These are phyloP conservation scores for Atrina japonica DNA, from an alignment of 2,888 invertebrate genomes.

Conservation along the genomic window DNA sequence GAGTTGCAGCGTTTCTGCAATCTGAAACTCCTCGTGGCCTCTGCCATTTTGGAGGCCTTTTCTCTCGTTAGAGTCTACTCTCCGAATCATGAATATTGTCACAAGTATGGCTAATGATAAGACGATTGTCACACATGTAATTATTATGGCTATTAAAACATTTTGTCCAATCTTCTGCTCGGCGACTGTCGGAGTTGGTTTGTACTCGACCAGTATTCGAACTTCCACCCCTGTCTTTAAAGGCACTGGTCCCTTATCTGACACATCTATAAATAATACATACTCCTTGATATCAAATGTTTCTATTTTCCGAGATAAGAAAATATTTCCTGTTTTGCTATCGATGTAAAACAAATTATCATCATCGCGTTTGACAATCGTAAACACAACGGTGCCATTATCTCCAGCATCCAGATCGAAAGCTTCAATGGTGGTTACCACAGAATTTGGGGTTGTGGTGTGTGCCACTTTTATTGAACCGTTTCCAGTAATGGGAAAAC, in stretches of 20 bases:
- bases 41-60: constrained; percentile 9
- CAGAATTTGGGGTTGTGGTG: constrained; percentile 29
- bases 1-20: constrained; percentile 47
- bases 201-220: constrained; percentile 28
- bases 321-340: constrained; percentile 35
- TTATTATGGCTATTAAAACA: constrained; percentile 41
- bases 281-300: constrained; percentile 41
- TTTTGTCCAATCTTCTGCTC: constrained; percentile 43
- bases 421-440: constrained; percentile 42
- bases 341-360: constrained; percentile 44
- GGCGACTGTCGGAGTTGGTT: constrained; percentile 16
- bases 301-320: constrained; percentile 32
- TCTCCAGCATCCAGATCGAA: constrained; percentile 44
- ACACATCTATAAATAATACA: constrained; percentile 33
- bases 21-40: constrained; percentile 52
- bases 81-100: constrained; percentile 39
- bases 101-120: constrained; percentile 42
- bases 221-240: constrained; percentile 30
- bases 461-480: constrained; percentile 30
- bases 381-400: constrained; percentile 35
- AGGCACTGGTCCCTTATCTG: constrained; percentile 32
- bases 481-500: constrained; percentile 20
- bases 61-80: constrained; percentile 34
- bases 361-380: constrained; percentile 31
- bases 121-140: constrained; percentile 44